Conservation (phyloP, 2,888 invertebrate genomes). For the Pomacea canaliculata region DNA sequence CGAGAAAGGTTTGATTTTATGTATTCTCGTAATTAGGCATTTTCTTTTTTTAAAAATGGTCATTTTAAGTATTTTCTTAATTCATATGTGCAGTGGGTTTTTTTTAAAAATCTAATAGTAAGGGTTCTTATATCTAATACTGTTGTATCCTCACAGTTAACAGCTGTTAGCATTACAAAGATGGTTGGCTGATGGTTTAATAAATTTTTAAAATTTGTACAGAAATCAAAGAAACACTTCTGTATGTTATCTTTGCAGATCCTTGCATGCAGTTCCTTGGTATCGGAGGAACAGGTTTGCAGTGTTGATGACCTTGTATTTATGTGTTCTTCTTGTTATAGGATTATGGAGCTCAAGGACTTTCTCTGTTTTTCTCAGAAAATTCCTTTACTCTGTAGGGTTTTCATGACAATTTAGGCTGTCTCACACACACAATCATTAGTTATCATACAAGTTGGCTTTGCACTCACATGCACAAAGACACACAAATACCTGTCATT, state of each 20-base stretch:
- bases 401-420: too few species aligned
- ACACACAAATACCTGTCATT: too few species aligned
- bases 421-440: too few species aligned
- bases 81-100: background rate
- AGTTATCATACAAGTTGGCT: too few species aligned
- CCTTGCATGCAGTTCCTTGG: constrained; percentile 45
- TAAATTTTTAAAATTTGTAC: too few species aligned
- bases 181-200: too few species aligned
- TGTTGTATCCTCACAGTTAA: too few species aligned
- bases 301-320: constrained; percentile 54
- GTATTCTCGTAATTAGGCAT: background rate
- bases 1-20: constrained; percentile 2
- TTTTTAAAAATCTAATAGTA: too few species aligned
- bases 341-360: constrained; percentile 56
- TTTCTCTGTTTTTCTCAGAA: constrained; percentile 43
- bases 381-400: constrained; percentile 28
- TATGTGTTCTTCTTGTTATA: constrained; percentile 50
- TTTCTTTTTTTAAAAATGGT: background rate
- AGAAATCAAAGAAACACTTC: too few species aligned
- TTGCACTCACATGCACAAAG: too few species aligned
- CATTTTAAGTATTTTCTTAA: background rate
- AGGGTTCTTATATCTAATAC: too few species aligned
- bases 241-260: constrained; percentile 12
- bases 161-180: too few species aligned
- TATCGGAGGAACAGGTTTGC: constrained; percentile 53